Evolutionary conservation across 2,113 vertebrate genomes (phyloP).

Genomic region (Gymnorhina tibicen): DNA sequence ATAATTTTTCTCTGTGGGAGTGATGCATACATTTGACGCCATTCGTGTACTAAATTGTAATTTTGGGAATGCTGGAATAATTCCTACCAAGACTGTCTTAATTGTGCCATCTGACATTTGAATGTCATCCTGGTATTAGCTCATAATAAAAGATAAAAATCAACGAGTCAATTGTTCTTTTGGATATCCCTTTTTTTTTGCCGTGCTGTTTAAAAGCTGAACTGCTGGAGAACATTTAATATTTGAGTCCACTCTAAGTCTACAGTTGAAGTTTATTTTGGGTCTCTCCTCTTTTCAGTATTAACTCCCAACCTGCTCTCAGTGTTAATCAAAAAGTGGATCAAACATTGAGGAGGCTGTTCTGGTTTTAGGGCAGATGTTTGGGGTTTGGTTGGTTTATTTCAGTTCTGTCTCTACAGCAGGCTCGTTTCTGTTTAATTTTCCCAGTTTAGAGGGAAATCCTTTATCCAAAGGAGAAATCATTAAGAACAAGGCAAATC

Average conservation of each 20-base stretch:
- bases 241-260: neutral
- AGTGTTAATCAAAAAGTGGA: neutral
- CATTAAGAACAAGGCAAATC: neutral
- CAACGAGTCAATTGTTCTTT: constrained; percentile 50
- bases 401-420: neutral
- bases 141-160: constrained; percentile 68
- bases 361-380: neutral
- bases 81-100: constrained; percentile 65
- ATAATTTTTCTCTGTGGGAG: constrained; percentile 49
- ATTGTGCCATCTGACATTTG: constrained; percentile 67
- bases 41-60: constrained; percentile 61
- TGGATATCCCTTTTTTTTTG: neutral
- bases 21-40: constrained; percentile 55
- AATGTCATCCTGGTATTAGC: constrained; percentile 71
- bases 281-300: neutral
- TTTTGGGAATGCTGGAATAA: constrained; percentile 64
- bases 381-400: neutral
- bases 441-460: neutral
- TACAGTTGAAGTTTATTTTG: neutral
- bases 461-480: neutral
- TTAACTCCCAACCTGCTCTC: neutral
- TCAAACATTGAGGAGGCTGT: neutral
- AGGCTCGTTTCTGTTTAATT: neutral
- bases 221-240: constrained; percentile 56
- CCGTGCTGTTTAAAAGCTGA: constrained; percentile 41